Evolutionary conservation across 2,888 invertebrate species (phyloP).

Genomic region (Neria commutata): DNA sequence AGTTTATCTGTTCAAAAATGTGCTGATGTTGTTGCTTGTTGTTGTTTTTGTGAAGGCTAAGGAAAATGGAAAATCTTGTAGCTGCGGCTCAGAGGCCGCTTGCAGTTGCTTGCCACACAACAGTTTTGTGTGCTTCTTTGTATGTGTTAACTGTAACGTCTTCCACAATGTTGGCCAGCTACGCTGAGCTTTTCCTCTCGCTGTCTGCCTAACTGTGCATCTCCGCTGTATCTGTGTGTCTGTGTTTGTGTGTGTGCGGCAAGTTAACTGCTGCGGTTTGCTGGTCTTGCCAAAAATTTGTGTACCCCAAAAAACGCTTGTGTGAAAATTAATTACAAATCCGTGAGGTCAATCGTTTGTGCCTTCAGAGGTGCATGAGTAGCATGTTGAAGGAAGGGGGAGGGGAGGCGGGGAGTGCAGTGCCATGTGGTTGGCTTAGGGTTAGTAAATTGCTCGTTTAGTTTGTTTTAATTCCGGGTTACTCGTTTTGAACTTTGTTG

Average conservation of each 20-base stretch:
- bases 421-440: constrained; percentile 9
- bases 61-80: no score
- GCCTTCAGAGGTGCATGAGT: constrained; percentile 52
- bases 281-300: constrained; percentile 18
- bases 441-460: constrained; percentile 25
- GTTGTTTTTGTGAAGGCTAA: no score
- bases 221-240: neutral
- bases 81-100: no score
- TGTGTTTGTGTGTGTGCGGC: constrained; percentile 4
- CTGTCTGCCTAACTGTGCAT: neutral
- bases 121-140: no score
- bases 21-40: no score
- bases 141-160: no score
- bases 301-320: constrained; percentile 9
- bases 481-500: neutral
- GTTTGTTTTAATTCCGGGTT: constrained; percentile 44
- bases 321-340: constrained; percentile 56
- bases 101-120: no score
- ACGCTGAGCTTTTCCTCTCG: neutral
- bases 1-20: no score
- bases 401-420: no score
- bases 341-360: constrained; percentile 56
- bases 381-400: constrained; percentile 23
- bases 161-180: neutral
- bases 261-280: constrained; percentile 22